Conservation (phyloP, 2,888 invertebrate species). For the Mechanitis mazaeus region DNA sequence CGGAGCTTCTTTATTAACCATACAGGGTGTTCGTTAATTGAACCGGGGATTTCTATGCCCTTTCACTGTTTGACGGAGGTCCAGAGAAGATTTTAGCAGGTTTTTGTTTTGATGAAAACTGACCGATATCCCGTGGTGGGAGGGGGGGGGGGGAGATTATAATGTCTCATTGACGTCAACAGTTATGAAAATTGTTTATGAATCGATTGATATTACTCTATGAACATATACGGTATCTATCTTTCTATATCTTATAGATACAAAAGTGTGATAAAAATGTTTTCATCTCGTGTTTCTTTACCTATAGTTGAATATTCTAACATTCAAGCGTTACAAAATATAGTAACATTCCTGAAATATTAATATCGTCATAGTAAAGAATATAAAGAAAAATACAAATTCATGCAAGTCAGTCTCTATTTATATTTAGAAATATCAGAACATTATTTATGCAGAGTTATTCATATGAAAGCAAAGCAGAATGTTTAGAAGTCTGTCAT, state of each 20-base stretch:
- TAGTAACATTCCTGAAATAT: too few relatives aligned
- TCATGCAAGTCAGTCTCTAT: too few relatives aligned
- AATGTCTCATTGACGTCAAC: constrained; percentile 5
- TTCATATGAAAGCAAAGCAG: constrained; percentile 11
- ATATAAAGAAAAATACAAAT: too few relatives aligned
- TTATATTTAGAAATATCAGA: too few relatives aligned
- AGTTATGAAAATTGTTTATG: constrained; percentile 3
- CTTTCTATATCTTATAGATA: too few relatives aligned
- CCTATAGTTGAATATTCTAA: too few relatives aligned
- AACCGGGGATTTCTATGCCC: constrained; percentile 58
- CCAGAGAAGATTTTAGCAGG: constrained; percentile 32
- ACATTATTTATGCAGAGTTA: too few relatives aligned
- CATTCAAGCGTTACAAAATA: too few relatives aligned
- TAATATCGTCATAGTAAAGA: too few relatives aligned
- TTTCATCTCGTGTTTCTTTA: too few relatives aligned
- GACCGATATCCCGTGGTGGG: constrained; percentile 10
- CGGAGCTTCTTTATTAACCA: constrained; percentile 71
- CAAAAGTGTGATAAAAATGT: too few relatives aligned
- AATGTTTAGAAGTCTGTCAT: constrained; percentile 14
- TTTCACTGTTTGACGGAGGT: constrained; percentile 61
- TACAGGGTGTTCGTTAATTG: constrained; percentile 67
- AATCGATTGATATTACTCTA: background rate
- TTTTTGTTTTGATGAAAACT: constrained; percentile 26
- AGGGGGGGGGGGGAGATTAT: constrained; percentile 13
- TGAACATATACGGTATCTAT: too few relatives aligned